Base-by-base conservation (phyloP, 2,113 vertebrate genomes). In the Cyprinus carpio region DNA sequence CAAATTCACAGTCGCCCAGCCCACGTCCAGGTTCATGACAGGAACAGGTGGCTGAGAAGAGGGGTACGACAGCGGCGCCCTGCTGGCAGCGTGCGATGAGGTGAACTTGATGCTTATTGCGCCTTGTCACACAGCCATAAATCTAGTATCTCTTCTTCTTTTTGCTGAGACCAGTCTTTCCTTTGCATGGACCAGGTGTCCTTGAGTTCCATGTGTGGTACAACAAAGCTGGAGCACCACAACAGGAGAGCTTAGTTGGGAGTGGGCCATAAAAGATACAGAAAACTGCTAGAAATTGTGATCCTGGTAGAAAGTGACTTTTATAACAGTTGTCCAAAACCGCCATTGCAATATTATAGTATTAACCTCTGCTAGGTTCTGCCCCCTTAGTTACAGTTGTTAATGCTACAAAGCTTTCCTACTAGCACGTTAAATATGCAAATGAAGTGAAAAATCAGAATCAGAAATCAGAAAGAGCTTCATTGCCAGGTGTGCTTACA, bases 101-200 rank as follows among this genome's bases (percentile, higher is more conserved):
- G 76, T 13, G 3, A 79, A 79, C n/a, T 79, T 46, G 58, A 81
- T 65, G 60, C n/a, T 81, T 64, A 65, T 64, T 81, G 60, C 60
- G 65, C 78, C 58, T 81, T 49, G 58, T 65, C 60, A 81, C 37
- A 20, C 78, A 20, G 25, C 60, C 34, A 81, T 81, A 29, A 46
- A 64, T 25, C 58, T 9, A 49, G 60, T 23, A n/a, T 64, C 58
- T 12, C 60, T 81, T 65, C 40, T 34, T 18, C 12, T 29, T 77
- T 79, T 40, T n/a, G 54, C 29, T n/a, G 20, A 40, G 6, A 60
- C 54, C 8, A 6, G 11, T 62, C 11, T 60, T 78, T 60, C 54
- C 51, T 29, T 1, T 31, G 29, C 29, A 18, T 62, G 20, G 31
- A 79, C 6, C 31, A 23, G 20, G 20, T 60, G 76, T 16, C 29